A percentile compares a stretch with the other conserved stretches of the same genome.
Conservation (phyloP, 2,797 vertebrate genomes). For the Crax fasciolata region DNA sequence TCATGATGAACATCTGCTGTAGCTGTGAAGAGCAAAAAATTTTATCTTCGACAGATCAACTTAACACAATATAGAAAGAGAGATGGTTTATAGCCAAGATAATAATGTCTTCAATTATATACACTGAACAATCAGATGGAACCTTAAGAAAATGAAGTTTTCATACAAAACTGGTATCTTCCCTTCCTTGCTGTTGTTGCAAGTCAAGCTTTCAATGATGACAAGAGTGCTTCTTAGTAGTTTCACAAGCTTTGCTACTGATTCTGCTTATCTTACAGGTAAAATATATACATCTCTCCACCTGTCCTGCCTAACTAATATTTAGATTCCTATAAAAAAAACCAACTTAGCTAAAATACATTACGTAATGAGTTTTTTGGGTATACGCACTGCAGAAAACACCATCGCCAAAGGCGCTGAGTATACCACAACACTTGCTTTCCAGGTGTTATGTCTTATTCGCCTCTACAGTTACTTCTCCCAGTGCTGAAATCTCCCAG, state of each 20-base stretch:
- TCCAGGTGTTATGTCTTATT: slow-evolving; percentile 8
- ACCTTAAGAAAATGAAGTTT: background rate
- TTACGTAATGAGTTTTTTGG: background rate
- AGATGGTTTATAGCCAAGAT: background rate
- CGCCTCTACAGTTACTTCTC: slow-evolving; percentile 31
- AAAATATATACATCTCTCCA: background rate
- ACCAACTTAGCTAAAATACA: slow-evolving; percentile 51
- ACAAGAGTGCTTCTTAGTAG: background rate
- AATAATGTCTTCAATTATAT: background rate
- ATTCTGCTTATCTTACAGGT: background rate
- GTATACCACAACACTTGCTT: slow-evolving; percentile 41
- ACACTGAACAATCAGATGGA: background rate
- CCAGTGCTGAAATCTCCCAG: slow-evolving; percentile 4
- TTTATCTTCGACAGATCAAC: background rate
- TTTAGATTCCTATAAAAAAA: background rate
- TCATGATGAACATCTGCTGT: background rate
- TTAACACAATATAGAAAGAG: background rate
- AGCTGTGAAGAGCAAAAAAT: background rate
- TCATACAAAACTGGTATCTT: background rate
- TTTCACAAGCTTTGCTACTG: background rate
- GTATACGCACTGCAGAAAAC: background rate
- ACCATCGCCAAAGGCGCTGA: background rate
- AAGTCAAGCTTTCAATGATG: background rate
- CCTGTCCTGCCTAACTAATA: background rate
- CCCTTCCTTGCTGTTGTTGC: background rate